These are phyloP conservation scores for Probosciger aterrimus DNA, from an alignment of 2,113 vertebrate species.

Conservation along the genomic window DNA sequence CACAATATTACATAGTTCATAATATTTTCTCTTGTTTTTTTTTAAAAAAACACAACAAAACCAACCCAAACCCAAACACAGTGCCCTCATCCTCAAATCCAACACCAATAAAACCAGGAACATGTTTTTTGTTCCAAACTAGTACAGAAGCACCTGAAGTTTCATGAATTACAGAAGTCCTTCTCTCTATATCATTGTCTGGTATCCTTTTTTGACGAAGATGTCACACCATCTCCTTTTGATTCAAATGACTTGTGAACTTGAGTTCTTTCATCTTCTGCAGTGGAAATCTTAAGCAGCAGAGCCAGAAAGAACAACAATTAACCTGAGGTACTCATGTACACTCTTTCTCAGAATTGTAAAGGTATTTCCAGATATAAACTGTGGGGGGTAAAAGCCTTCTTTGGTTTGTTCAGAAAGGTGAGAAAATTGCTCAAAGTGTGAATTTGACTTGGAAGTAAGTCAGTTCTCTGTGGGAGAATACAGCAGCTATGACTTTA, in stretches of 20 bases:
- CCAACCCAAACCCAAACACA: background rate
- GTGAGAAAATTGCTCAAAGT: background rate
- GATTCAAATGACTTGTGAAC: background rate
- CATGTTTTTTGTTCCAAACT: rapidly evolving
- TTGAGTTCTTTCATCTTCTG: background rate
- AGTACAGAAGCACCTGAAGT: background rate
- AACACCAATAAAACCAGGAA: background rate
- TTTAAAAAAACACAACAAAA: background rate
- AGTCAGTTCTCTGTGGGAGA: background rate
- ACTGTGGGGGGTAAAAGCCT: rapidly evolving
- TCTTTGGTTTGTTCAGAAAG: background rate
- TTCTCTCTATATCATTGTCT: background rate
- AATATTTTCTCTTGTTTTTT: background rate
- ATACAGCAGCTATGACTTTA: background rate
- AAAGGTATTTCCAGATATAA: background rate
- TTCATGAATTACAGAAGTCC: background rate
- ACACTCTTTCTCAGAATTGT: background rate
- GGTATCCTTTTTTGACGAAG: background rate
- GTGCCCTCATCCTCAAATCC: rapidly evolving
- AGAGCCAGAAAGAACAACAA: background rate
- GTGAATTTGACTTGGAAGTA: background rate
- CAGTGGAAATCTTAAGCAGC: background rate
- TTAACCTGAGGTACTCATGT: rapidly evolving
- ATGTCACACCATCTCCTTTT: background rate
- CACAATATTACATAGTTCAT: background rate